Base-by-base conservation (phyloP, 2,797 vertebrate genomes). In the Xerus rutilus region DNA sequence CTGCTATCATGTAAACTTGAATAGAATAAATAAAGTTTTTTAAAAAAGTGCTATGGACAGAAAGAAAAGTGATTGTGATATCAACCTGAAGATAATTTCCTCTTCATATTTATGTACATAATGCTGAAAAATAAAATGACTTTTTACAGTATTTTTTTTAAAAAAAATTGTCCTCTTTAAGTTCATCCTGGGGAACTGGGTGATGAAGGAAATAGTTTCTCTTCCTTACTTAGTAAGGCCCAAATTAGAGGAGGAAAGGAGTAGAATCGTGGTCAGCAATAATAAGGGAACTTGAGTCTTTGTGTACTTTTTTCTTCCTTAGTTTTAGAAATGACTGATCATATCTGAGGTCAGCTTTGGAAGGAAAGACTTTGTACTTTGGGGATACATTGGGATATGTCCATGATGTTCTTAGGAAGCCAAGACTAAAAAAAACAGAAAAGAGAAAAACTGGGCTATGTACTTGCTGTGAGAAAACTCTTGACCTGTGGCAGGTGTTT, bases 81-180 rank as follows among this genome's bases (percentile, higher is more conserved):
- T 98, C 98, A 99, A 99, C 98, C 98, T 98, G 98, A 99, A 99
- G 98, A 98, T 98, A 98, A 98, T 98, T 99, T 98, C 98, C 95
- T 97, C 95, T 98, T 98, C 94, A 97, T 97, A 95, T 97, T 98
- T 99, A 99, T 98, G 97, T 99, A 99, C 99, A 99, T 98, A 98
- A 98, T 98, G 98, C 97, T 98, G 98, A 99, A 98, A 99, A 98
- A 98, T 95, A 97, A 98, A 98, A 97, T 98, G 97, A 97, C 86
- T 98, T 98, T 98, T 98, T 99, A 98, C 98, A 98, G 78, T 98
- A 99, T 98, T 99, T 99, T 39, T 39, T 39, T 39, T n/a, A n/a
- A 39, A 39, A 39, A 39, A 39, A 39, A 39, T 39, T 39, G 39
- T 54, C 62, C 2, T 65, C 69, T 90, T 59, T 73, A 54, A 91